Percentiles rank a stretch among this genome's conserved stretches.
Conservation (phyloP, 2,888 invertebrate species). For the Heliconius hortense region DNA sequence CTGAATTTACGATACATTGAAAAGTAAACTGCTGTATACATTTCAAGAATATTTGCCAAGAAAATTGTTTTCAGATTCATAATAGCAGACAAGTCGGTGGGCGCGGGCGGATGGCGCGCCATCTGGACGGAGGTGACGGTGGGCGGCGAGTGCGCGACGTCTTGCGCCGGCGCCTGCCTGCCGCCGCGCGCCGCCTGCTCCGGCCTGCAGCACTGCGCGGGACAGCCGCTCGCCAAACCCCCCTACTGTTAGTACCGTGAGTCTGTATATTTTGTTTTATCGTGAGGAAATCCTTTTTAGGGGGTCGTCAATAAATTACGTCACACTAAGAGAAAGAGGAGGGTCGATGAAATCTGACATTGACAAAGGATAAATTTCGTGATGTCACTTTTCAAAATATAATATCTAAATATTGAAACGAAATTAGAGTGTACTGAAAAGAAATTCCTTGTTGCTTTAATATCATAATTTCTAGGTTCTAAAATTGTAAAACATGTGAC, state of each 20-base stretch:
- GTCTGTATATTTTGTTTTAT: constrained; percentile 12
- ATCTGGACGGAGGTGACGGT: constrained; percentile 96
- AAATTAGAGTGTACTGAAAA: background rate
- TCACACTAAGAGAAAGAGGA: background rate
- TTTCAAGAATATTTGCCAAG: too few species aligned
- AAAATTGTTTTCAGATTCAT: constrained; percentile 87
- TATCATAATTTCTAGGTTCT: background rate
- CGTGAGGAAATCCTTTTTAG: background rate
- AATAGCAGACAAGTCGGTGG: constrained; percentile 96
- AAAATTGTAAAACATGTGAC: background rate
- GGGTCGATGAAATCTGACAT: too few species aligned
- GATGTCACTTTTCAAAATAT: too few species aligned
- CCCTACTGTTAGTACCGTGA: constrained; percentile 86
- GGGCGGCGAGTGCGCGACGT: constrained; percentile 53
- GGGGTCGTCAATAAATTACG: background rate
- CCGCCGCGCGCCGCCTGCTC: constrained; percentile 72
- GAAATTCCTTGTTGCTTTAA: too few species aligned
- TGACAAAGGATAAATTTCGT: too few species aligned
- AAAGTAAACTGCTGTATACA: too few species aligned
- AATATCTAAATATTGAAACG: background rate
- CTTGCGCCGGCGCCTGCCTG: constrained; percentile 59
- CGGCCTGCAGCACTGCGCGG: constrained; percentile 87
- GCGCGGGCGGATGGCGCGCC: constrained; percentile 95
- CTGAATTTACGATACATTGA: too few species aligned
- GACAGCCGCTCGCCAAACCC: constrained; percentile 82